These are phyloP conservation scores for Galendromus occidentalis DNA, from an alignment of 1,140 invertebrate species.

Conservation along the genomic window DNA sequence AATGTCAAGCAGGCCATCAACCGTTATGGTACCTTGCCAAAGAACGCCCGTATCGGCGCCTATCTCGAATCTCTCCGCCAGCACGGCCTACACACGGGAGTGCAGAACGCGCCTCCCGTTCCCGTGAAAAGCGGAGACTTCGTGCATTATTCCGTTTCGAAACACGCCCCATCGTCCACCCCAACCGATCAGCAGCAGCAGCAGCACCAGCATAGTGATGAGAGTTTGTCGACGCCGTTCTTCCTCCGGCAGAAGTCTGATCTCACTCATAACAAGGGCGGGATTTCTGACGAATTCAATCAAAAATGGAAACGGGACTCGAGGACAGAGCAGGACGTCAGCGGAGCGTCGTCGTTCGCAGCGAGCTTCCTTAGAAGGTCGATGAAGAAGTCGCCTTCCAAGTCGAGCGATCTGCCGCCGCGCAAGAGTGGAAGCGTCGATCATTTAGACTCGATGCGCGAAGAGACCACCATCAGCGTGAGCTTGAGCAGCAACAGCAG, in stretches of 20 bases:
- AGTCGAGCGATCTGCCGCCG: conserved; percentile 4
- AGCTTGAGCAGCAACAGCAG: conserved; percentile 3
- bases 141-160: background rate
- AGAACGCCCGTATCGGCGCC: conserved; percentile 79
- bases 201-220: background rate
- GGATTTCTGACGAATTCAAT: conserved; percentile 16
- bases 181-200: conserved; percentile 15
- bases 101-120: background rate
- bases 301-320: conserved; percentile 18
- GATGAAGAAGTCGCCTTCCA: conserved; percentile 11
- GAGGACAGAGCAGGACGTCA: conserved; percentile 13
- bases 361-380: conserved; percentile 9
- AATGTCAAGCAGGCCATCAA: conserved; percentile 89
- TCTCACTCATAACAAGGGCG: conserved; percentile 23
- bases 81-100: conserved; percentile 38
- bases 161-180: no score
- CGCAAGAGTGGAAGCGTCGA: conserved; percentile 7
- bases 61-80: conserved; percentile 76
- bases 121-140: background rate
- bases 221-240: conserved; percentile 17
- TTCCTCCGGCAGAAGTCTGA: conserved; percentile 30
- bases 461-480: background rate
- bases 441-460: conserved; percentile 8
- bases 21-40: conserved; percentile 86
- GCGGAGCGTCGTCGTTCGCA: conserved; percentile 15